Base-by-base conservation (phyloP, 2,888 invertebrate genomes). In the Dimorphilus gyrociliatus region DNA sequence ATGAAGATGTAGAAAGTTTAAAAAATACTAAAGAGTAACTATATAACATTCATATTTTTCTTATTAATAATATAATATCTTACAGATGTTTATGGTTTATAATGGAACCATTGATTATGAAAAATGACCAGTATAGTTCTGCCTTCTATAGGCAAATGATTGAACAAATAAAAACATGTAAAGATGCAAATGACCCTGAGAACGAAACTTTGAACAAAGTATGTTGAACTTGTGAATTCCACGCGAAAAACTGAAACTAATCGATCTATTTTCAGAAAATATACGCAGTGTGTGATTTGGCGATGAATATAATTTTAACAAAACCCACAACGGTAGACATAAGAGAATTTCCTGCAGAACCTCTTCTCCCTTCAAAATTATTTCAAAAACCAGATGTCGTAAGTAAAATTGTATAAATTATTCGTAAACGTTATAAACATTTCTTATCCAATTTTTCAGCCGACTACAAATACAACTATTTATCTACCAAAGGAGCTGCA, bases 241-340 rank as follows among this genome's bases (percentile, higher is more conserved):
- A 13, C 6, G n/a, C 7, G 7, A 25, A 25, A 25, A n/a, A n/a
- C n/a, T n/a, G n/a, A n/a, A n/a, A n/a, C n/a, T n/a, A n/a, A n/a
- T n/a, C n/a, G 32, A 36, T 33, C 29, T 30, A 21, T 18, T 40
- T 45, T 63, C 63, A 90, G 85, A 90, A 86, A 79, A 66, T 94
- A 58, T 94, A 90, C 80, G 81, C 90, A 17, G 75, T 85, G 31
- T 90, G 90, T 69, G 94, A 94, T 69, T 69, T 94, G 42, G 81
- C 88, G 12, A 76, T 86, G 69, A 80, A 82, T 28, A 71, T 94
- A 50, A 75, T 94, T 45, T 73, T 81, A 66, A 73, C 81, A 34
- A 84, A 85, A 56, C 78, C 82, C 28, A 72, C 76, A 31, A 79
- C 75, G 55, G 85, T 81, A 66, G 85, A 86, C 53, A 69, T 81